Base-by-base conservation (phyloP, 2,888 invertebrate species). In the Parnassius mnemosyne region DNA sequence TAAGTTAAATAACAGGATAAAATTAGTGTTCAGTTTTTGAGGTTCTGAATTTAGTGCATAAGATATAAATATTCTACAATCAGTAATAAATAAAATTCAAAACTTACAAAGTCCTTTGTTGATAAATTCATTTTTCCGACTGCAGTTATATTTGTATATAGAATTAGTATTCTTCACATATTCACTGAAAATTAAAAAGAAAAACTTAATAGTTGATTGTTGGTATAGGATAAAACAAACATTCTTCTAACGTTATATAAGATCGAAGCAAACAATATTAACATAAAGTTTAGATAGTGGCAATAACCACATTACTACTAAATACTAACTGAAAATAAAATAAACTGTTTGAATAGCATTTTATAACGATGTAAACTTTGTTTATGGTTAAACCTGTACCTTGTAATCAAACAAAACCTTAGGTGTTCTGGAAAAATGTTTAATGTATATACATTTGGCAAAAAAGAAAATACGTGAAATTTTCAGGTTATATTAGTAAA, bases 21-120 rank as follows among this genome's bases (percentile, higher is more conserved):
- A 34, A 34, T 34, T 34, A 34, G 34, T 34, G 34, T 34, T 34
- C 34, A 34, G 34, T 34, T 34, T 34, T 34, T 7, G 7, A 5
- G 34, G 34, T 34, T 34, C 34, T 34, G 20, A 34, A 34, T 34
- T 34, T 34, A 34, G 34, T 34, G 34, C 34, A 34, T 7, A 34
- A 1, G 34, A 34, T 20, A 20, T 34, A 7, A 34, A 34, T 34
- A 34, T 34, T 1, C 7, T 34, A 7, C 7, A 34, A 34, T 34
- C 34, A 34, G 34, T 34, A 55, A 55, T 9, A 16, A 46, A 50
- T 57, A 34, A 13, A 52, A 25, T 44, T 12, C 44, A 46, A 12
- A 59, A 92, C 94, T 92, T 93, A 97, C 97, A 95, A 43, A 96
- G 90, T 74, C 97, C 97, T 86, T 96, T 95, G 75, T 92, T 94